phyloP scores from a whole-genome alignment of 2,113 vertebrate genomes.

The Vulpes lagopus region DNA sequence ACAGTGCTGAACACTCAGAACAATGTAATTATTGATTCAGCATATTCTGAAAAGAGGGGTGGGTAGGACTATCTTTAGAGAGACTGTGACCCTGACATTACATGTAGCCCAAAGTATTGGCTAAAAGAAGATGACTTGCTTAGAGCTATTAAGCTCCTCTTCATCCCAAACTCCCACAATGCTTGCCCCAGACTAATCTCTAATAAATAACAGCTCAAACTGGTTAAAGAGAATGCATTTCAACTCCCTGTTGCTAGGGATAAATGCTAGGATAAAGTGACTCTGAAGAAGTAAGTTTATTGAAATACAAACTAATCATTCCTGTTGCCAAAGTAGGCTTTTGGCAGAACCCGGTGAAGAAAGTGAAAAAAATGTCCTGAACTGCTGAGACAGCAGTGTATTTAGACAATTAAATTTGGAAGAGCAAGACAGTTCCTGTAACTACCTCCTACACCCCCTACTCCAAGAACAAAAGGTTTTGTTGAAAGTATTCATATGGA shows the following conservation, averaged over 20 bases:
- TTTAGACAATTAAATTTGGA: constrained; percentile 83
- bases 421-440: constrained; percentile 80
- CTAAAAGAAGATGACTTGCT: constrained; percentile 39
- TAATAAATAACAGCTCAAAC: constrained; percentile 27
- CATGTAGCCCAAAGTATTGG: neutral
- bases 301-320: constrained; percentile 83
- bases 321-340: constrained; percentile 77
- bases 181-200: neutral
- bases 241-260: neutral
- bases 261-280: constrained; percentile 52
- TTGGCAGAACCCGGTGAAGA: constrained; percentile 74
- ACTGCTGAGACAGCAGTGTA: constrained; percentile 81
- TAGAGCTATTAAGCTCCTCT: neutral
- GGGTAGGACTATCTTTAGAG: neutral
- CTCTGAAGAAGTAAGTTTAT: constrained; percentile 64
- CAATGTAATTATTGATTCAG: neutral
- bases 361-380: constrained; percentile 29
- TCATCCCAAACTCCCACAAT: neutral
- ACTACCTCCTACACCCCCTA: constrained; percentile 75
- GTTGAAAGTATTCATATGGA: constrained; percentile 80
- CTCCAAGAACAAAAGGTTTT: constrained; percentile 81
- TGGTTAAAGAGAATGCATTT: constrained; percentile 26
- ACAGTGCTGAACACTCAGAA: neutral
- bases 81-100: neutral
- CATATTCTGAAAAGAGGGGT: neutral